Conservation (phyloP, 2,888 invertebrate genomes). For the Andrena bicolor region DNA sequence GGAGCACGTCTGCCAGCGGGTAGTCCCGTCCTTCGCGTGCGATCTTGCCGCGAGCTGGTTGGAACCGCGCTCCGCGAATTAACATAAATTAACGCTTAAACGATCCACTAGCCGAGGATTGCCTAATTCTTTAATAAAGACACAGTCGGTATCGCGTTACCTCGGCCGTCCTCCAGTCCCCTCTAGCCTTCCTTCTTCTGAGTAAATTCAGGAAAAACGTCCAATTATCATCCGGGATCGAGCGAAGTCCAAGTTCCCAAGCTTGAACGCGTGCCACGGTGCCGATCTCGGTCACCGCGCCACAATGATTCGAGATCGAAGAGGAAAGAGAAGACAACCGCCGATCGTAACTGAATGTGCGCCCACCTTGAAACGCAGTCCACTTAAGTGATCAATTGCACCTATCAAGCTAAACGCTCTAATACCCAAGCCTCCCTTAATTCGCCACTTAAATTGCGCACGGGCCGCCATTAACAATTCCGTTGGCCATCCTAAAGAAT, state of each 20-base stretch:
- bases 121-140: constrained; percentile 45
- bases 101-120: constrained; percentile 12
- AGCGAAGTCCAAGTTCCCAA: neutral
- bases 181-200: neutral
- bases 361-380: constrained; percentile 43
- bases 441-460: constrained; percentile 39
- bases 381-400: constrained; percentile 50
- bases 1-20: constrained; percentile 7
- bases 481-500: neutral
- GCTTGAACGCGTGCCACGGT: neutral
- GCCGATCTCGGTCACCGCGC: constrained; percentile 18
- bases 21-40: constrained; percentile 41
- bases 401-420: constrained; percentile 39
- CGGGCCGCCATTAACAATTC: constrained; percentile 13
- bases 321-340: neutral
- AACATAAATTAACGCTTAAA: constrained; percentile 48
- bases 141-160: constrained; percentile 13
- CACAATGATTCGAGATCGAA: constrained; percentile 3
- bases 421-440: constrained; percentile 39
- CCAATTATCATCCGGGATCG: neutral
- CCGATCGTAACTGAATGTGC: constrained; percentile 24
- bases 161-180: neutral
- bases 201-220: neutral
- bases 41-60: constrained; percentile 32
- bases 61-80: neutral